Evolutionary conservation across 2,113 vertebrate species (phyloP).

Genomic region (Balaenoptera acutorostrata): DNA sequence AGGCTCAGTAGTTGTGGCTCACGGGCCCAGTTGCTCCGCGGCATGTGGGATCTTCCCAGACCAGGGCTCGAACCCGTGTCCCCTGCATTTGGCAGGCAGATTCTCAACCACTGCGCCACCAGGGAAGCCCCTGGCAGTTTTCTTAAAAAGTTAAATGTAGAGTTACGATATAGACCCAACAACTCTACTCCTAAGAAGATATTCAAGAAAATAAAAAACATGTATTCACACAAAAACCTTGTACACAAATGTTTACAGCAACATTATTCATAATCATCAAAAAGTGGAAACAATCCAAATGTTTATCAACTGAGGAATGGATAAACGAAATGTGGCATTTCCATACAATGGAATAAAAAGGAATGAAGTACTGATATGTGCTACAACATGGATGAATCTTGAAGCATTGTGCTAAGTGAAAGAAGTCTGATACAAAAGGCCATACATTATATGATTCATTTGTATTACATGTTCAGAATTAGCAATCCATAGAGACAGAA

Average conservation of each 20-base stretch:
- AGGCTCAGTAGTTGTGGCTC: too few species aligned
- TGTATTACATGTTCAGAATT: not conserved
- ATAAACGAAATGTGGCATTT: not conserved
- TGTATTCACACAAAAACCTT: not conserved
- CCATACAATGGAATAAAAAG: not conserved
- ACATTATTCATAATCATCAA: not conserved
- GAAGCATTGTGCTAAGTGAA: not conserved
- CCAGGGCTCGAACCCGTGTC: too few species aligned
- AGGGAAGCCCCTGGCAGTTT: too few species aligned
- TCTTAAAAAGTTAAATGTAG: not conserved
- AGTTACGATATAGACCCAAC: not conserved
- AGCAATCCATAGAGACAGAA: not conserved
- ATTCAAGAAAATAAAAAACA: not conserved
- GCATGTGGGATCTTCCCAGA: too few species aligned
- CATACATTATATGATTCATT: not conserved
- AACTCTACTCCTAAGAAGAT: not conserved
- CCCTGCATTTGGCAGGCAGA: too few species aligned
- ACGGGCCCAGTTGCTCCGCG: too few species aligned
- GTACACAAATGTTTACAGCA: not conserved
- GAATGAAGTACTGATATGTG: not conserved
- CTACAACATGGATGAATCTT: not conserved
- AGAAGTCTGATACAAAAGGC: not conserved
- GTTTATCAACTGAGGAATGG: not conserved
- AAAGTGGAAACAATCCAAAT: not conserved
- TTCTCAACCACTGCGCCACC: too few species aligned